Evolutionary conservation across 2,888 invertebrate genomes (phyloP).

Genomic region (Nysson spinosus): DNA sequence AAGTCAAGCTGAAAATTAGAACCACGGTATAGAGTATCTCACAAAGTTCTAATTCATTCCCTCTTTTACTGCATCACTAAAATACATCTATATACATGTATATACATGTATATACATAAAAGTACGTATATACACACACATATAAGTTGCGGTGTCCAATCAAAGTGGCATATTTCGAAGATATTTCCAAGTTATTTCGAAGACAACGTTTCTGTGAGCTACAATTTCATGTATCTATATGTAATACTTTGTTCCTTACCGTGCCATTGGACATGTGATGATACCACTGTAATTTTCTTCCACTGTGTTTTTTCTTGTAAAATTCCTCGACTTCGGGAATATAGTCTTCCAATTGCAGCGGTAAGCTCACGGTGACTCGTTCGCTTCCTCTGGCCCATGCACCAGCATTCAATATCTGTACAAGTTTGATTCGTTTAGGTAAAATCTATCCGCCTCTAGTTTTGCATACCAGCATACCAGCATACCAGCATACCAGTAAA

Average conservation of each 20-base stretch:
- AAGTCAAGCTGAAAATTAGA: conserved; percentile 38
- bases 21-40: conserved; percentile 27
- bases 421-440: conserved; percentile 21
- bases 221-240: too few species aligned
- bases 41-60: conserved; percentile 23
- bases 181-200: too few species aligned
- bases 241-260: conserved; percentile 73
- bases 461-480: too few species aligned
- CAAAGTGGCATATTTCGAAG: too few species aligned
- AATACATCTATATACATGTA: conserved; percentile 11
- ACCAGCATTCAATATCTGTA: conserved; percentile 94
- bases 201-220: too few species aligned
- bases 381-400: conserved; percentile 99
- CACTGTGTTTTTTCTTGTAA: conserved; percentile 98
- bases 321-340: conserved; percentile 99
- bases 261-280: conserved; percentile 99
- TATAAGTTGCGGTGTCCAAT: too few species aligned
- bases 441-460: too few species aligned
- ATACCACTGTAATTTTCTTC: conserved; percentile 98
- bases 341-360: conserved; percentile 98
- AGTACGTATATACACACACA: too few species aligned
- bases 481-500: too few species aligned
- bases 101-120: not conserved
- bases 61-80: conserved; percentile 31
- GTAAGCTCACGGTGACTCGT: conserved; percentile 95